Base-by-base conservation (phyloP, 2,797 vertebrate genomes). In the Acipenser transmontanus region DNA sequence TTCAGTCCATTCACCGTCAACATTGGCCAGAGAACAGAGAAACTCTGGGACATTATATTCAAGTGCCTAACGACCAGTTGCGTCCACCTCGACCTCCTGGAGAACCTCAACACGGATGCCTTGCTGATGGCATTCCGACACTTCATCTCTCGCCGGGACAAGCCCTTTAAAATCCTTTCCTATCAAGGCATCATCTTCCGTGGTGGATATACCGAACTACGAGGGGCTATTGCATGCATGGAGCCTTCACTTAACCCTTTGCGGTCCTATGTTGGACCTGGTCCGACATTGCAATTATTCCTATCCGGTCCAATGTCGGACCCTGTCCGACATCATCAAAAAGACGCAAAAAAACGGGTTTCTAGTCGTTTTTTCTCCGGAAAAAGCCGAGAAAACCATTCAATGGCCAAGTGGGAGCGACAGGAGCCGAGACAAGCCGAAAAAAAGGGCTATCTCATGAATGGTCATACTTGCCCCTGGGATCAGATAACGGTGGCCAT, bases 41-140 rank as follows among this genome's bases (percentile, higher is more conserved):
- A 71, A 7, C 52, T 57, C n/a, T 71, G 69, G 57, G 66, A 66
- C 1, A 14, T 73, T 5, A 1, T 68, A 0, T 68, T 66, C 2
- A 73, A 68, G 13, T 67, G 62, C 47, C 8, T 71, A 14, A 71
- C 51, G 0, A 65, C 47, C 0, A 7, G 12, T 1, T 59, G 52
- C 1, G 62, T 67, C 0, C 9, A 67, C n/a, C 4, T 64, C 0
- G 50, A 69, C 1, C 49, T 66, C 2, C 52, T 69, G 6, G 34
- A 6, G 1, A 68, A 17, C 20, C 66, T 70, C 0, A 54, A 72
- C 11, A 7, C 63, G 0, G 68, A 74, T 14, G 17, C 56, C 1
- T 72, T 57, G n/a, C 48, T 74, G 11, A 59, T 69, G 66, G 49
- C 67, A 1, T 12, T 73, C 1, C 17, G 50, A 2, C 8, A 47